Evolutionary conservation across 2,113 vertebrate genomes (phyloP).

Genomic region (Forbesichthys agassizii): DNA sequence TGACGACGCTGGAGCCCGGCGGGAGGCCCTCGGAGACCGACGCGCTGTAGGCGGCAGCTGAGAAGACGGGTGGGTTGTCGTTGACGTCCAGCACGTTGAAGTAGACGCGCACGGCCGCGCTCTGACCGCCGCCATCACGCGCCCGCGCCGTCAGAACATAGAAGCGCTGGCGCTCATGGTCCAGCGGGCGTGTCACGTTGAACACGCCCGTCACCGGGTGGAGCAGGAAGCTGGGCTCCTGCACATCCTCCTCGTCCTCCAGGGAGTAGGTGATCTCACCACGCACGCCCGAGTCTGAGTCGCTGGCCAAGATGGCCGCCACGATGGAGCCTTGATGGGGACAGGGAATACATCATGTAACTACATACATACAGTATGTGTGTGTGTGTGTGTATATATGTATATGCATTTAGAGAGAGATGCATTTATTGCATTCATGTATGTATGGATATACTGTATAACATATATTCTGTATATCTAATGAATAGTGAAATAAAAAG

Average conservation of each 20-base stretch:
- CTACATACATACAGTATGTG: no score
- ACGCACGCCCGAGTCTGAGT: slow-evolving; percentile 88
- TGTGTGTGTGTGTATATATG: no score
- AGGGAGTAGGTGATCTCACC: slow-evolving; percentile 93
- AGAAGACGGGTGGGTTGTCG: slow-evolving; percentile 87
- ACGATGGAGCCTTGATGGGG: slow-evolving; percentile 87
- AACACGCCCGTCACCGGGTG: slow-evolving; percentile 94
- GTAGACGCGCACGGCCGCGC: slow-evolving; percentile 85
- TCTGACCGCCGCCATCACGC: slow-evolving; percentile 87
- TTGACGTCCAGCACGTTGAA: slow-evolving; percentile 95
- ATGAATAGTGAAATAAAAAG: not conserved
- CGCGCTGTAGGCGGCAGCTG: slow-evolving; percentile 79
- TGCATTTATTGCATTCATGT: no score
- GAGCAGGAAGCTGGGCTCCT: slow-evolving; percentile 88
- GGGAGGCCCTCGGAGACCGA: slow-evolving; percentile 87
- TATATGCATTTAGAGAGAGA: no score
- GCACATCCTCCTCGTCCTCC: slow-evolving; percentile 90
- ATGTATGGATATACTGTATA: not conserved
- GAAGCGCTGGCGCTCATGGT: slow-evolving; percentile 89
- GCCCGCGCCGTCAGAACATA: slow-evolving; percentile 88
- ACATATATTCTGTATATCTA: no score
- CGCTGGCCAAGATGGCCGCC: slow-evolving; percentile 91
- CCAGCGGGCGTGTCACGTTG: slow-evolving; percentile 86
- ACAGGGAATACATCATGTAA: not conserved
- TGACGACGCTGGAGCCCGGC: slow-evolving; percentile 81